phyloP scores from a whole-genome alignment of 2,888 invertebrate genomes.

The Cabera pusaria region DNA sequence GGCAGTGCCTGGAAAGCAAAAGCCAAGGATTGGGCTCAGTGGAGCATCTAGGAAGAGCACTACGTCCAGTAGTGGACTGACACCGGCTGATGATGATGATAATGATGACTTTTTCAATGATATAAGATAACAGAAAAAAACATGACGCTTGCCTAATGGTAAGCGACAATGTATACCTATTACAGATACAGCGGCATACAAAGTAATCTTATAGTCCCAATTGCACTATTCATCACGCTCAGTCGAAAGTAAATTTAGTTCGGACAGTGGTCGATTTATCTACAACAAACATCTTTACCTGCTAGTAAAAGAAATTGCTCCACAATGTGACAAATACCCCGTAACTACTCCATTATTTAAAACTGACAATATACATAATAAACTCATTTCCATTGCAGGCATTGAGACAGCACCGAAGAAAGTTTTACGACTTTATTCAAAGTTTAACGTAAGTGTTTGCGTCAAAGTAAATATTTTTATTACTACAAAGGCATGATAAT shows the following conservation, averaged over 20 bases:
- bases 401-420: constrained; percentile 40
- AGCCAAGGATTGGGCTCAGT: too few species aligned
- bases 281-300: constrained; percentile 17
- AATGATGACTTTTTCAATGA: too few species aligned
- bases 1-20: too few species aligned
- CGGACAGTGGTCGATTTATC: constrained; percentile 5
- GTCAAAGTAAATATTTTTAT: constrained; percentile 53
- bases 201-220: too few species aligned
- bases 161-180: too few species aligned
- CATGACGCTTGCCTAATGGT: too few species aligned
- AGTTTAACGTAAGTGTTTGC: constrained; percentile 33
- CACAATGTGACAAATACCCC: constrained; percentile 14
- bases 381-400: constrained; percentile 17
- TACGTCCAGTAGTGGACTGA: too few species aligned
- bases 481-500: constrained; percentile 37
- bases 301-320: constrained; percentile 14
- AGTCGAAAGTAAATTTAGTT: neutral
- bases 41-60: too few species aligned
- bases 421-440: constrained; percentile 42
- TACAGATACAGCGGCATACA: too few species aligned
- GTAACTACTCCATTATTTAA: constrained; percentile 13
- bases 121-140: too few species aligned
- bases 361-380: constrained; percentile 23
- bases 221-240: neutral
- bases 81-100: too few species aligned